These are phyloP conservation scores for Sarcophaga variegata DNA, from an alignment of 2,888 invertebrate species.

Conservation along the genomic window DNA sequence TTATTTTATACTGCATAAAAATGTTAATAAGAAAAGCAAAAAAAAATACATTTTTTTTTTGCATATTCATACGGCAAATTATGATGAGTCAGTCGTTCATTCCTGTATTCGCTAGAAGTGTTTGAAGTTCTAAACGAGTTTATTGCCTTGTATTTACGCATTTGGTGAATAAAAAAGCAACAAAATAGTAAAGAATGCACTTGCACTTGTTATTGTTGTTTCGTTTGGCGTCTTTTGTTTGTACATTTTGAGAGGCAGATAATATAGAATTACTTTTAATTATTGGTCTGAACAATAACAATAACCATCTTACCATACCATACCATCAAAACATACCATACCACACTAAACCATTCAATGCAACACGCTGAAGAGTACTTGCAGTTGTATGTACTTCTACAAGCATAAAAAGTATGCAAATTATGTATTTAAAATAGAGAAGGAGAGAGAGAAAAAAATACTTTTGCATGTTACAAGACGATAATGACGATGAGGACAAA, in stretches of 20 bases:
- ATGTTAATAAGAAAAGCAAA: not conserved
- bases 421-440: slow-evolving; percentile 27
- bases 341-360: too few species aligned
- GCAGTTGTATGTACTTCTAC: too few species aligned
- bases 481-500: not conserved
- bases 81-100: not conserved
- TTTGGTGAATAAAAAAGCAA: slow-evolving; percentile 5
- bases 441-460: not conserved
- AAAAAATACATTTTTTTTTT: not conserved
- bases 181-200: not conserved
- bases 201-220: slow-evolving; percentile 35
- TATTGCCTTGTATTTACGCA: slow-evolving; percentile 43
- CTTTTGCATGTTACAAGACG: not conserved
- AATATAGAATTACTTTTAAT: slow-evolving; percentile 50
- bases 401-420: slow-evolving; percentile 48
- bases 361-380: too few species aligned
- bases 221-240: slow-evolving; percentile 18
- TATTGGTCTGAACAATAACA: slow-evolving; percentile 7
- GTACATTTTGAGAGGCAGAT: not conserved
- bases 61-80: not conserved
- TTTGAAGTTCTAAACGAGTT: slow-evolving; percentile 3
- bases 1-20: not conserved
- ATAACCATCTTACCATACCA: too few species aligned
- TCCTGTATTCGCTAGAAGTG: not conserved
- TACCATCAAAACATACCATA: too few species aligned